Conservation (phyloP, 1,140 invertebrate species). For the Anthonomus grandis region DNA sequence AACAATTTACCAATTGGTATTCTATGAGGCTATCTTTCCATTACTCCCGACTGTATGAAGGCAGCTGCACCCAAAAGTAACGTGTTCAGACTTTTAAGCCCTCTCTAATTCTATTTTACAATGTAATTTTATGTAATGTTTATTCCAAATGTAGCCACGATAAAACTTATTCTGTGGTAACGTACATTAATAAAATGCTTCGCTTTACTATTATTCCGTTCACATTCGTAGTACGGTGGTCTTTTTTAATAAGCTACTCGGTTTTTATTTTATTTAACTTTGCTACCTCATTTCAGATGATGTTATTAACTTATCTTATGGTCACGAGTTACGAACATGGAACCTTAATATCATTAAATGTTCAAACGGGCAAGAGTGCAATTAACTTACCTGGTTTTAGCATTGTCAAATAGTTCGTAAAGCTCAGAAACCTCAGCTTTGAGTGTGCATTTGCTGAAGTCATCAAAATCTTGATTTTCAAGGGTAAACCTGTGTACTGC, state of each 20-base stretch:
- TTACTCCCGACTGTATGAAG: conserved; percentile 30
- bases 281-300: too few species aligned
- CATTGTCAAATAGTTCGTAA: conserved; percentile 74
- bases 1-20: conserved; percentile 33
- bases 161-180: conserved; percentile 20
- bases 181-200: conserved; percentile 20
- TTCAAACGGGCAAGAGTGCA: too few species aligned
- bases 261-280: too few species aligned
- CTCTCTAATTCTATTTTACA: conserved; percentile 29
- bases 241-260: too few species aligned
- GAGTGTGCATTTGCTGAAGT: conserved; percentile 50
- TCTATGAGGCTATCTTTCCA: conserved; percentile 28
- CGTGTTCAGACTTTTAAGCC: conserved; percentile 28
- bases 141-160: conserved; percentile 27
- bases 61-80: conserved; percentile 32
- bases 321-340: too few species aligned
- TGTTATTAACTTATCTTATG: too few species aligned
- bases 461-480: conserved; percentile 51
- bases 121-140: conserved; percentile 30
- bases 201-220: conserved; percentile 19
- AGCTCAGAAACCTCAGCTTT: conserved; percentile 72
- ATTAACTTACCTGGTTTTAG: conserved; percentile 65
- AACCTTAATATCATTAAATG: too few species aligned
- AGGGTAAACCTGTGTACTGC: conserved; percentile 69
- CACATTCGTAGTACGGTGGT: conserved; percentile 6